These are phyloP conservation scores for Amphiprion percula DNA, from an alignment of 2,113 vertebrate species.

Conservation along the genomic window DNA sequence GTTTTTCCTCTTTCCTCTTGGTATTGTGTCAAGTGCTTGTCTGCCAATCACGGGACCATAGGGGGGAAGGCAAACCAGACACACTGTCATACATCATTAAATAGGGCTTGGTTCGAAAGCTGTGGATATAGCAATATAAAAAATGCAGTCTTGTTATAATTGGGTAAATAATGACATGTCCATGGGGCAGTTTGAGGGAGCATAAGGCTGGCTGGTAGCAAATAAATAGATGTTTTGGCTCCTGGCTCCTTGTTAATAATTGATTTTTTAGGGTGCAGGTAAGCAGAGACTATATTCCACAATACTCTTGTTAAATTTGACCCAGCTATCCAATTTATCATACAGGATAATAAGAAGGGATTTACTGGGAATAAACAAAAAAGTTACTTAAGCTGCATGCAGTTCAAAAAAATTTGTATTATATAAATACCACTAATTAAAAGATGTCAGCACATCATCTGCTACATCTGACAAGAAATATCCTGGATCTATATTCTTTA, in stretches of 20 bases:
- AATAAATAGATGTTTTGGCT: conserved; percentile 74
- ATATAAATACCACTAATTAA: background rate
- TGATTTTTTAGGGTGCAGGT: conserved; percentile 51
- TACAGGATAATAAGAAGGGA: conserved; percentile 13
- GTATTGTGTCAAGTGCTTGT: conserved; percentile 45
- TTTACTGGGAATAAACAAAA: conserved; percentile 1
- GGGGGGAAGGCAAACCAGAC: conserved; percentile 38
- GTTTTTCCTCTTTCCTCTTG: conserved; percentile 25
- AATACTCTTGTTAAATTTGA: conserved; percentile 53
- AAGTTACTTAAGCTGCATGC: background rate
- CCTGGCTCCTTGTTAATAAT: conserved; percentile 70
- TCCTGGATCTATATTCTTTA: no score
- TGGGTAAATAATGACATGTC: conserved; percentile 79
- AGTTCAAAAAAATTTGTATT: background rate
- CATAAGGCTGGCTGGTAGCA: conserved; percentile 51
- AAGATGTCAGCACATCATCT: background rate
- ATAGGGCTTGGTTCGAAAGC: conserved; percentile 49
- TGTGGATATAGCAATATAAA: conserved; percentile 58
- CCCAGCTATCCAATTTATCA: conserved; percentile 22
- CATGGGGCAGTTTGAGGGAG: conserved; percentile 72
- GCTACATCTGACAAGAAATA: no score
- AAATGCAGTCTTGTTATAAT: conserved; percentile 69
- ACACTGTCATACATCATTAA: conserved; percentile 72
- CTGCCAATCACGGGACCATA: conserved; percentile 58
- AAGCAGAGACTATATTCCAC: conserved; percentile 33